These are phyloP conservation scores for Plagodis dolabraria DNA, from an alignment of 2,888 invertebrate species.

Conservation along the genomic window DNA sequence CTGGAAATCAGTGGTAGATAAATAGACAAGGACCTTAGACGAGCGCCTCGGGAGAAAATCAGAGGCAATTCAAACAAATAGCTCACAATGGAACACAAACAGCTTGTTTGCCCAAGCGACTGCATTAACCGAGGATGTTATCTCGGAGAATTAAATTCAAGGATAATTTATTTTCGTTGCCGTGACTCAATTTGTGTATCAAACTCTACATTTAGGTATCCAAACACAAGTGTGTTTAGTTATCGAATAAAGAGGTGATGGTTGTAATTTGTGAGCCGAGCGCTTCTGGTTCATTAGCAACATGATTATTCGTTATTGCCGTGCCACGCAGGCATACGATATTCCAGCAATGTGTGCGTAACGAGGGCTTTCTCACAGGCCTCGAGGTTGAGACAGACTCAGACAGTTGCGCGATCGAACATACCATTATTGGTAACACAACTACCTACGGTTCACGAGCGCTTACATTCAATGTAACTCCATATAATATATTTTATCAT, in stretches of 20 bases:
- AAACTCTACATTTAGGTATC: conserved; percentile 23
- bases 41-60: conserved; percentile 35
- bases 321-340: conserved; percentile 41
- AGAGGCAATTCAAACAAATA: conserved; percentile 26
- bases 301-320: conserved; percentile 53
- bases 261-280: conserved; percentile 51
- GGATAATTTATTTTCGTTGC: conserved; percentile 41
- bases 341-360: conserved; percentile 41
- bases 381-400: conserved; percentile 61
- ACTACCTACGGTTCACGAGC: conserved; percentile 49
- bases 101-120: conserved; percentile 26
- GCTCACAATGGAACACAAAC: conserved; percentile 14
- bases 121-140: conserved; percentile 28
- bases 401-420: conserved; percentile 60
- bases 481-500: conserved; percentile 26
- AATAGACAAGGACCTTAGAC: conserved; percentile 22
- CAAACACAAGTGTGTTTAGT: conserved; percentile 25
- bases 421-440: conserved; percentile 59
- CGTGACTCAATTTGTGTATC: conserved; percentile 32
- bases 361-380: conserved; percentile 62
- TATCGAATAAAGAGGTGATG: conserved; percentile 47
- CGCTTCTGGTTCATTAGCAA: conserved; percentile 47
- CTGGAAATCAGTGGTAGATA: conserved; percentile 23
- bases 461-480: conserved; percentile 23
- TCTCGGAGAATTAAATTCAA: conserved; percentile 41